These are phyloP conservation scores for Crotalus viridis DNA, from an alignment of 2,113 vertebrate genomes.

Conservation along the genomic window DNA sequence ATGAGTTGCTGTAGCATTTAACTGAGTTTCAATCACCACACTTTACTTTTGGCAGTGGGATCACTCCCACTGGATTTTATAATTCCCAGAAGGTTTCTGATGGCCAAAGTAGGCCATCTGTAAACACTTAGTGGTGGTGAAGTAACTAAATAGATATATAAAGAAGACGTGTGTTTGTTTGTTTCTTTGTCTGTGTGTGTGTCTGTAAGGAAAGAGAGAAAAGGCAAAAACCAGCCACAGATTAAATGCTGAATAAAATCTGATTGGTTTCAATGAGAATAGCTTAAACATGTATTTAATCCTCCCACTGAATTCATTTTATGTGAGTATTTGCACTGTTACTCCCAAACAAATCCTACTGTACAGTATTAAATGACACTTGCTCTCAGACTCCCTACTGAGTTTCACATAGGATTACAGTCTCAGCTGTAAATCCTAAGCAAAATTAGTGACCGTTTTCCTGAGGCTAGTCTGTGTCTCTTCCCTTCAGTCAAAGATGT, in stretches of 20 bases:
- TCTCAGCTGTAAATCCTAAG: neutral
- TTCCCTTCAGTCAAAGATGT: neutral
- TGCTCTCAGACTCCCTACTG: neutral
- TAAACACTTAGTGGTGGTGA: constrained; percentile 64
- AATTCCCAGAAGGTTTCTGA: constrained; percentile 64
- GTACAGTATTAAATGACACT: neutral
- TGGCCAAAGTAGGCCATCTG: constrained; percentile 78
- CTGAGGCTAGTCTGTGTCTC: neutral
- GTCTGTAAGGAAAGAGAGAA: neutral
- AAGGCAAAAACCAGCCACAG: neutral
- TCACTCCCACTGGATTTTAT: constrained; percentile 68
- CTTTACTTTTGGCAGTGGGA: constrained; percentile 68
- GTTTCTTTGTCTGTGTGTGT: neutral
- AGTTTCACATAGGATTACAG: neutral
- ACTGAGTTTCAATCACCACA: constrained; percentile 56
- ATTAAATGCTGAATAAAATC: neutral
- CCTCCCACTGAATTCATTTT: neutral
- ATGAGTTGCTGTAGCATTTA: constrained; percentile 39
- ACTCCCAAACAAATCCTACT: neutral
- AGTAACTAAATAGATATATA: neutral
- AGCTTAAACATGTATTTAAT: neutral
- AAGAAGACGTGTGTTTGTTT: neutral
- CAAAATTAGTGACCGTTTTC: neutral
- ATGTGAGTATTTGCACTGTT: neutral
- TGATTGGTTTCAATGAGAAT: neutral